These are phyloP conservation scores for Physeter macrocephalus DNA, from an alignment of 2,113 vertebrate species.

Conservation along the genomic window DNA sequence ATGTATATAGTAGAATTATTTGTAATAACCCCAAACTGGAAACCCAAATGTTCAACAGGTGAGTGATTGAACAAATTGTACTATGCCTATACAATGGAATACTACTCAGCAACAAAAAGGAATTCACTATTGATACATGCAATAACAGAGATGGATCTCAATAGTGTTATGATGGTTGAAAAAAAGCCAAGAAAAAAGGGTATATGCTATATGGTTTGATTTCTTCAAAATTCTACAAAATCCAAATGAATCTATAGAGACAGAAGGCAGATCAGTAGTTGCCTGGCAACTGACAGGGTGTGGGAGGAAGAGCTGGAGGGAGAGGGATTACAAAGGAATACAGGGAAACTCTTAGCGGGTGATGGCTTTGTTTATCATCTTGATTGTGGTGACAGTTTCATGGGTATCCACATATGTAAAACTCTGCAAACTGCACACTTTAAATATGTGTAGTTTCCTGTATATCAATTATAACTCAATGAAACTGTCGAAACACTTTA, in stretches of 20 bases:
- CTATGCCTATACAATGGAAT: not conserved
- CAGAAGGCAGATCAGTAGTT: not conserved
- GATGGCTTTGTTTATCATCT: not conserved
- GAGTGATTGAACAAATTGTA: not conserved
- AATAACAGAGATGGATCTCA: not conserved
- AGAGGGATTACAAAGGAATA: not conserved
- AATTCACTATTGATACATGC: not conserved
- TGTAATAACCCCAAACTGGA: not conserved
- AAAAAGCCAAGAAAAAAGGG: not conserved
- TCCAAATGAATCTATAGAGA: not conserved
- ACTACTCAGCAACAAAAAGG: not conserved
- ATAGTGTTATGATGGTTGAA: not conserved
- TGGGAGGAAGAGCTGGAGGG: not conserved
- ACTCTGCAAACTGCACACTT: not conserved
- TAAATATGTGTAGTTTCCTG: not conserved
- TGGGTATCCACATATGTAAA: not conserved
- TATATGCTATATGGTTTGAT: not conserved
- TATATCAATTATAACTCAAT: not conserved
- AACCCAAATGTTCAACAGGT: not conserved
- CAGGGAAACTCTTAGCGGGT: not conserved
- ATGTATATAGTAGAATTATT: not conserved
- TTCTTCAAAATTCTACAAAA: not conserved
- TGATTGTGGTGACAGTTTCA: not conserved
- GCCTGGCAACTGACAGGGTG: not conserved
- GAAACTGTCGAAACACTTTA: not conserved